Percentiles rank a stretch among this genome's conserved stretches.
Evolutionary conservation across 2,888 invertebrate genomes (phyloP).

Genomic region (Litoditis marina): DNA sequence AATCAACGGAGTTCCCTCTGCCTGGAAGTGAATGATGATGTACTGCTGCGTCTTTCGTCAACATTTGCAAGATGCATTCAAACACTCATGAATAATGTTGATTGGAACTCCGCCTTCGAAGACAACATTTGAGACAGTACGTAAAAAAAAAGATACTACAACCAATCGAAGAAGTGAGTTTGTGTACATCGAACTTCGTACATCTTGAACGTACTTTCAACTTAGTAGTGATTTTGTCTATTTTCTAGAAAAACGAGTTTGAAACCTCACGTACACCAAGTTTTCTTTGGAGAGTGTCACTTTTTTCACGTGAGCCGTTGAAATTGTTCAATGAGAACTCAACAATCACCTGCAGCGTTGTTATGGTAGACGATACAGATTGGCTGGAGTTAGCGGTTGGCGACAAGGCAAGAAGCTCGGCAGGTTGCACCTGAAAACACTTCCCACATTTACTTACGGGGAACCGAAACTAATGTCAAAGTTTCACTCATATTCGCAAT

Average conservation of each 20-base stretch:
- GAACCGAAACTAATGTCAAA: no score
- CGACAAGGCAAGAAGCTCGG: constrained; percentile 46
- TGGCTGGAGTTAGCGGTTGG: constrained; percentile 53
- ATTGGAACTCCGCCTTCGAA: not conserved
- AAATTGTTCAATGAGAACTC: no score
- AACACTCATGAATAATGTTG: not conserved
- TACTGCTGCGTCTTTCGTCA: not conserved
- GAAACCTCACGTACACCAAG: no score
- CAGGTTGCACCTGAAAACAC: constrained; percentile 33
- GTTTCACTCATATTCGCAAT: no score
- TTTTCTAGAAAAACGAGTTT: no score
- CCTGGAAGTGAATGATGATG: constrained; percentile 35
- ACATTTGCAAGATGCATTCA: not conserved
- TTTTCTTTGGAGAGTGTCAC: no score
- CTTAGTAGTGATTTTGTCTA: not conserved
- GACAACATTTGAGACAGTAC: no score
- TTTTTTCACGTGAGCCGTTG: no score
- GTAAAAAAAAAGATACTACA: no score
- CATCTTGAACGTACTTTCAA: not conserved
- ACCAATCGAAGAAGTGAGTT: no score
- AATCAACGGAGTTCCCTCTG: constrained; percentile 46
- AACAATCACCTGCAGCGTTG: constrained; percentile 36
- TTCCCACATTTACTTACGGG: no score
- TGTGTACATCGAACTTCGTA: no score
- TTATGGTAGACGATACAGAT: constrained; percentile 49